Base-by-base conservation (phyloP, 2,113 vertebrate genomes). In the Pleuronectes platessa region DNA sequence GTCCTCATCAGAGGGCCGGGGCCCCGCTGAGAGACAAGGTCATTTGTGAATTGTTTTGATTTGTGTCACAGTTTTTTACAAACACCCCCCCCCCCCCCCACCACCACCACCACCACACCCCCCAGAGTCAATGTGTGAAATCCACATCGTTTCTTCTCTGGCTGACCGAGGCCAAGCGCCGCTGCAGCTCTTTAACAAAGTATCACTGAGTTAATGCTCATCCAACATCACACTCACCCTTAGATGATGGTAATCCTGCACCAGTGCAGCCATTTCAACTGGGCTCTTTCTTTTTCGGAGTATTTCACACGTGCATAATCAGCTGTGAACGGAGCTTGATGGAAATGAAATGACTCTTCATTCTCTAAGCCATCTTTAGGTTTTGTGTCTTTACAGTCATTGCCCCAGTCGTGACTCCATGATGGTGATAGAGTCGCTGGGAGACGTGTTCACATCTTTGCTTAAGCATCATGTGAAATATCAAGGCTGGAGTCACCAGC, bases 1-100 rank as follows among this genome's bases (percentile, higher is more conserved):
- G 92, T 82, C 89, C 81, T 92, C 90, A 93, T 92, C 88, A 74
- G 89, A 89, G 89, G 76, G 90, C 83, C 73, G 78, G 81, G 85
- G 79, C 88, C 55, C 74, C 17, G 9, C 61, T 35, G 55, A 53
- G n/a, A 75, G 78, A 76, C 80, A 83, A 90, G 92, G 83, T 90
- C 85, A 89, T 90, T 91, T 88, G 84, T 87, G 75, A 90, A 83
- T 76, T 87, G 88, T 88, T 79, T 86, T 83, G 83, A 85, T 88
- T 88, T 79, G 64, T 80, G 76, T 81, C 76, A 80, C 77, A 85
- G 31, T 31, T 88, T 90, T 89, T 77, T 67, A 71, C 37, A 80
- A 56, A 85, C 74, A 56, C n/a, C n/a, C n/a, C n/a, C n/a, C n/a
- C n/a, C n/a, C n/a, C n/a, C n/a, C n/a, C n/a, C n/a, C n/a, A n/a